Base-by-base conservation (phyloP, 2,113 vertebrate genomes). In the Rhinolophus sinicus region DNA sequence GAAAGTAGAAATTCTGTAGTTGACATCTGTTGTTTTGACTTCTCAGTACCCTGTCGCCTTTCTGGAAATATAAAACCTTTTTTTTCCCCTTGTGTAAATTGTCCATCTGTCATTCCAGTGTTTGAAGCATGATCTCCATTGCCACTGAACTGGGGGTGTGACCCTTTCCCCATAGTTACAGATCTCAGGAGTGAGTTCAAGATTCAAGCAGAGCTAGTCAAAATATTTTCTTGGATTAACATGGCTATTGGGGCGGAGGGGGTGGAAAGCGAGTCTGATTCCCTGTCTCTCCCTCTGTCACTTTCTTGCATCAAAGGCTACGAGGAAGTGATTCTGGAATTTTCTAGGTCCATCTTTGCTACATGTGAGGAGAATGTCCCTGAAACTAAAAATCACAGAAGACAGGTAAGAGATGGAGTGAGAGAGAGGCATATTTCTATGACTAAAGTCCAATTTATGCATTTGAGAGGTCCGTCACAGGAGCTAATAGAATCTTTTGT, bases 151-250 rank as follows among this genome's bases (percentile, higher is more conserved):
- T 60, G 90, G 54, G 40, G 13, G 2, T 24, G 30, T 64, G 30
- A 88, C 47, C 35, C 65, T 18, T 33, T 40, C 7, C 4, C 12
- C 75, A n/a, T 47, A 19, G 16, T 76, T 38, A 82, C 21, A 72
- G 24, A 72, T 80, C 56, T 80, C 44, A 90, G 40, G 44, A 52
- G n/a, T 72, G 50, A 82, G 80, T n/a, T 70, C 44, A 58, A 44
- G 44, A 95, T 54, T 67, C 58, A 84, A 72, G n/a, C 21, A 75
- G 26, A 88, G 21, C 12, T 24, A 75, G 52, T 78, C 50, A 82
- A 81, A 77, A 82, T 47, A 40, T 60, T 95, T 86, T 70, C 73
- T 67, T 73, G 38, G 65, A 92, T 76, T 56, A 62, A 69, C 15
- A 10, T 47, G 30, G 50, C 40, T 77, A 24, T 40, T 69, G 75